Base-by-base conservation (phyloP, 1,140 invertebrate species). In the Melipona quadrifasciata region DNA sequence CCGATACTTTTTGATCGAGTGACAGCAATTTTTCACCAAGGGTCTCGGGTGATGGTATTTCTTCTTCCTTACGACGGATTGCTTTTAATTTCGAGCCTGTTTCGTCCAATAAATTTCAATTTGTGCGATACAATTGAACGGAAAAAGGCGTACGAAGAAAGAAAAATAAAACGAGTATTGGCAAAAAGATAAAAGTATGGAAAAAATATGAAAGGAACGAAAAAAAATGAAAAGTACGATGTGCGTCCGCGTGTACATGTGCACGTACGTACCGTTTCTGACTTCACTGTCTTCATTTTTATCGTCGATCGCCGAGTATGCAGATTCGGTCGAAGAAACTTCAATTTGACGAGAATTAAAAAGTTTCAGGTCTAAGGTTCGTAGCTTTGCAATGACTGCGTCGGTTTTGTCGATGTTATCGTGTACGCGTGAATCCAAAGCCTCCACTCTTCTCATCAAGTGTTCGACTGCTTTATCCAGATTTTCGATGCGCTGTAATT, bases 391-490 rank as follows among this genome's bases (percentile, higher is more conserved):
- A 72, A 98, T 97, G 2, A 98, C 97, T 1, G 96, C 96, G 87
- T 98, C 97, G 0, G 97, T 98, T 95, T 98, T 98, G 73, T 97
- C 96, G 68, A 98, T 97, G 92, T 98, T 98, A 90, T 97, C 97
- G 74, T 97, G 97, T 0, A 98, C 97, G 74, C 97, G 95, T 12
- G 96, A 97, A 93, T 98, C 97, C 39, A 98, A 93, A 11, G 96
- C 96, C 94, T 98, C 97, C 0, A 98, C 97, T 90, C 97, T 95
- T 88, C 97, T 95, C 97, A 98, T 98, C 71, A 98, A 93, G 91
- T 98, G 97, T 91, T 98, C 97, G 0, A 98, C 97, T 0, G 97
- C 97, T 93, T 97, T 97, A 91, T 98, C 98, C 70, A 98, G 93
- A 92, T 97, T 98, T 92, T 98, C 98, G 89, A 98, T 98, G 82